Conservation (phyloP, 35 echinoderm and acorn worm genomes). For the Holothuria glaberrima region DNA sequence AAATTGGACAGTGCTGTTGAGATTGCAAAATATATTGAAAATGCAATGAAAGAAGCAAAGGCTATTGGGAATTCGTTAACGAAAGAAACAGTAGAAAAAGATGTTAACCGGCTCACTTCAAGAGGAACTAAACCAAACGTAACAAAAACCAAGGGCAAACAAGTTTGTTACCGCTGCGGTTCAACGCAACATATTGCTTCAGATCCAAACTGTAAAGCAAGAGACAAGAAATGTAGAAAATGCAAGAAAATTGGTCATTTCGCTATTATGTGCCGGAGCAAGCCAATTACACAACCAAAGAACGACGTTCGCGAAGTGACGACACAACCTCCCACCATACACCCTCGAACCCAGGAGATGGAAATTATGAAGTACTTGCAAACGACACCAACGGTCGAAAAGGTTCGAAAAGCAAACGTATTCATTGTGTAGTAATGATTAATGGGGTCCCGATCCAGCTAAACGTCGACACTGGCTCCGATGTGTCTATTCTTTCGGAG, state of each 20-base stretch:
- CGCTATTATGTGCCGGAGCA: too few species aligned
- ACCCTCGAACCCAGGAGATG: background rate
- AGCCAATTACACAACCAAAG: background rate
- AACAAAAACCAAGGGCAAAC: background rate
- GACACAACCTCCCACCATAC: background rate
- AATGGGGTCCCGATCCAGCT: background rate
- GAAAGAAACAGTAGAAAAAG: background rate
- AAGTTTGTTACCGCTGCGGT: background rate
- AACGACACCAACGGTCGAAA: background rate
- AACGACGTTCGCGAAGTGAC: background rate
- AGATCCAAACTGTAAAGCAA: conserved; percentile 5
- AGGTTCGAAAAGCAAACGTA: background rate
- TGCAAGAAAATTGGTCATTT: too few species aligned
- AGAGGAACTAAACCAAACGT: background rate
- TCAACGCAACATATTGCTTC: too few species aligned
- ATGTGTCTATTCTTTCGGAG: background rate
- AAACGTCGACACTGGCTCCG: background rate
- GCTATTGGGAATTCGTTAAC: background rate
- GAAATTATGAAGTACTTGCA: conserved; percentile 4
- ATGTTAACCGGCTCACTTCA: background rate
- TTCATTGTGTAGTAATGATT: background rate
- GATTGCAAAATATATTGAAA: too few species aligned
- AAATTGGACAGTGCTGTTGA: background rate
- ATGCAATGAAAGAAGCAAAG: background rate
- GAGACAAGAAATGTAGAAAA: too few species aligned